These are phyloP conservation scores for Drosophila obscura DNA, from an alignment of 1,140 invertebrate genomes.

Conservation along the genomic window DNA sequence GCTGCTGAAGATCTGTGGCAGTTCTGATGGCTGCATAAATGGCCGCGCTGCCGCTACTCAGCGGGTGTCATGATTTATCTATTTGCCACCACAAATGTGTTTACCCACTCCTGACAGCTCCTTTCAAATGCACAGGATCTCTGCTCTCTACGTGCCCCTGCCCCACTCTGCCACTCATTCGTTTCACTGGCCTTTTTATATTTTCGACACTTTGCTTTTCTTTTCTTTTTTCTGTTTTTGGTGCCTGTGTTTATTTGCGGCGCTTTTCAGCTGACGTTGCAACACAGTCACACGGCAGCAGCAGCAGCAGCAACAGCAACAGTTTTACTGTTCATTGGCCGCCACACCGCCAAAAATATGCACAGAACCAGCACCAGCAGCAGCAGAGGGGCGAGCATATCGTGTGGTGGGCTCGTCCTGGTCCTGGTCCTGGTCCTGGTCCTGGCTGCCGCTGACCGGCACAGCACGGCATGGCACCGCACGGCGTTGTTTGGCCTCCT, in stretches of 20 bases:
- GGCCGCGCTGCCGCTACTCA: too few species aligned
- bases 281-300: slow-evolving; percentile 33
- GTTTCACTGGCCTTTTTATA: slow-evolving; percentile 56
- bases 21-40: too few species aligned
- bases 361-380: slow-evolving; percentile 14
- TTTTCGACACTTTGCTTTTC: slow-evolving; percentile 63
- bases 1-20: too few species aligned
- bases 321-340: slow-evolving; percentile 78
- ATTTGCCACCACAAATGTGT: too few species aligned
- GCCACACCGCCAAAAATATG: slow-evolving; percentile 65
- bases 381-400: slow-evolving; percentile 18
- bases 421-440: slow-evolving; percentile 21
- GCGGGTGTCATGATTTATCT: too few species aligned
- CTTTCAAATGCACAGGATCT: slow-evolving; percentile 3
- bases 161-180: slow-evolving; percentile 3
- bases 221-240: slow-evolving; percentile 39
- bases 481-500: slow-evolving; percentile 60
- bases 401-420: slow-evolving; percentile 49
- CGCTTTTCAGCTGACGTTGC: slow-evolving; percentile 49
- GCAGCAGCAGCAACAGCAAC: slow-evolving; percentile 46
- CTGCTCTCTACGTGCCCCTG: background rate
- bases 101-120: too few species aligned
- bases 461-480: too few species aligned
- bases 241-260: slow-evolving; percentile 19
- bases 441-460: slow-evolving; percentile 47